Percentiles rank a stretch among this genome's conserved stretches.
phyloP scores from a whole-genome alignment of 2,797 vertebrate genomes.

The Xerus rutilus region DNA sequence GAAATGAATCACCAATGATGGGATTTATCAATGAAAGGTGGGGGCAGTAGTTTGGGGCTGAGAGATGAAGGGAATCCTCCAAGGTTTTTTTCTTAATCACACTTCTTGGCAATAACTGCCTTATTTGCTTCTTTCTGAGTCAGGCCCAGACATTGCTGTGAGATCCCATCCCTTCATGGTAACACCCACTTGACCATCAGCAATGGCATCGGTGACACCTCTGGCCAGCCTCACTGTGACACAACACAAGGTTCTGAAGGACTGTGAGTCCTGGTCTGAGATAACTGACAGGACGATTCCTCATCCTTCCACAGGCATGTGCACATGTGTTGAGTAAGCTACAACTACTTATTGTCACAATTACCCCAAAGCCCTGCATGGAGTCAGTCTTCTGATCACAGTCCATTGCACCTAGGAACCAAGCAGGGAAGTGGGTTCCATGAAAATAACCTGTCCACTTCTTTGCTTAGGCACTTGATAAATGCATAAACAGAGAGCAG shows the following conservation, averaged over 20 bases:
- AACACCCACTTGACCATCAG: neutral
- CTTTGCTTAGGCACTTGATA: neutral
- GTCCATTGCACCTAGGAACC: constrained; percentile 72
- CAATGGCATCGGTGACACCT: neutral
- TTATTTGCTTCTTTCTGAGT: neutral
- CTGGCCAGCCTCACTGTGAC: constrained; percentile 65
- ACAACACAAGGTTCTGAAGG: constrained; percentile 83
- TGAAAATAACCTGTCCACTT: neutral
- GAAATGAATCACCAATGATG: too few species aligned
- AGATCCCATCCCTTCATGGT: neutral
- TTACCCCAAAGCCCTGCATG: constrained; percentile 73
- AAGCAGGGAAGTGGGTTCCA: neutral
- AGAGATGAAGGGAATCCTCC: neutral
- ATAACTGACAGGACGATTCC: constrained; percentile 85
- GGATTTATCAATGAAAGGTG: neutral
- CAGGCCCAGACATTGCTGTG: neutral
- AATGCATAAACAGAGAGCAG: neutral
- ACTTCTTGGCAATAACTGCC: neutral
- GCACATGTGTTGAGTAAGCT: constrained; percentile 75
- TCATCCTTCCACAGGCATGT: constrained; percentile 79
- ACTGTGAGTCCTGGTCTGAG: constrained; percentile 86
- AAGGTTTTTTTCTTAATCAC: neutral
- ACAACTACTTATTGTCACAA: constrained; percentile 78
- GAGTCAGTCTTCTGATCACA: constrained; percentile 90
- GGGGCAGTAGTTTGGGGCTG: neutral